phyloP scores from a whole-genome alignment of 1,140 invertebrate species.

The Ceratina japonica region DNA sequence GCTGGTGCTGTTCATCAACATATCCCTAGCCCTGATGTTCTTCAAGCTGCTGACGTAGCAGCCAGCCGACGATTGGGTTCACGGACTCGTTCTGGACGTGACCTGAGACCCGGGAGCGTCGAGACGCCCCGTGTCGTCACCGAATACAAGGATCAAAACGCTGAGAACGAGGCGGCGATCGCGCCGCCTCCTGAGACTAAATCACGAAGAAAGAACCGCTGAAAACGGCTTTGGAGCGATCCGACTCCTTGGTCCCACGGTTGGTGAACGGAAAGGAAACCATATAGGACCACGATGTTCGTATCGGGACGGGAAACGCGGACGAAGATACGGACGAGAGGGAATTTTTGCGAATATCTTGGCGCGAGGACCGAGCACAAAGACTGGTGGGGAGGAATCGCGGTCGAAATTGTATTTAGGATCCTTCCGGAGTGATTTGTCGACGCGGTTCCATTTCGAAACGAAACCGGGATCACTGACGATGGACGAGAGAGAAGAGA shows the following conservation, averaged over 20 bases:
- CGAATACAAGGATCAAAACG: slow-evolving; percentile 36
- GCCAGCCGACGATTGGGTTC: slow-evolving; percentile 67
- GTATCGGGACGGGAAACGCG: neutral
- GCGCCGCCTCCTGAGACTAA: slow-evolving; percentile 14
- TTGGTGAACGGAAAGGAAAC: slow-evolving; percentile 15
- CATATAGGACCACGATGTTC: slow-evolving; percentile 22
- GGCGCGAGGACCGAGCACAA: neutral
- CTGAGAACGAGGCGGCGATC: slow-evolving; percentile 11
- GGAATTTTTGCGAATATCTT: neutral
- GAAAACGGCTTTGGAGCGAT: slow-evolving; percentile 66
- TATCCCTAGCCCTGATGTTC: slow-evolving; percentile 97
- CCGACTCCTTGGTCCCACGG: slow-evolving; percentile 49
- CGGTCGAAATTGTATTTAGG: neutral
- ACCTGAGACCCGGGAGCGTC: slow-evolving; percentile 65
- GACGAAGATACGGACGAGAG: neutral
- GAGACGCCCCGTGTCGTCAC: slow-evolving; percentile 56
- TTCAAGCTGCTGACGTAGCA: slow-evolving; percentile 96
- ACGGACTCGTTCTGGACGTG: slow-evolving; percentile 72
- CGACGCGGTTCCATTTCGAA: neutral
- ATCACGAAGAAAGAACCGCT: slow-evolving; percentile 51
- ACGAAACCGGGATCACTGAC: neutral
- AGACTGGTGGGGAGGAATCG: neutral
- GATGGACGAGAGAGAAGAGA: slow-evolving; percentile 17
- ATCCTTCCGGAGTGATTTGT: neutral
- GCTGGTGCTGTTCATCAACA: slow-evolving; percentile 96